Evolutionary conservation across 2,888 invertebrate genomes (phyloP).

Genomic region (Epistrophella euchroma): DNA sequence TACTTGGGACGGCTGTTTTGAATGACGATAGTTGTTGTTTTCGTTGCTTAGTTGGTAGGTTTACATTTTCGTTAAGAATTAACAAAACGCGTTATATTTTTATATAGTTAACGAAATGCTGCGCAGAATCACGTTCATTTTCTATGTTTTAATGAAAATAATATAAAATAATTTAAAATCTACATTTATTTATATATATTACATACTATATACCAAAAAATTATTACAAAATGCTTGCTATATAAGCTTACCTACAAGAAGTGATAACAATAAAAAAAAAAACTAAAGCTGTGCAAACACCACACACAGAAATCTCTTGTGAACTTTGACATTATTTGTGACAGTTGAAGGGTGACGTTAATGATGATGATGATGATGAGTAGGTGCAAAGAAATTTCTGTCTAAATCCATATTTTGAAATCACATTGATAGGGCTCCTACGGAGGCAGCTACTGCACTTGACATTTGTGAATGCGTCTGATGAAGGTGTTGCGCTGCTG

Average conservation of each 20-base stretch:
- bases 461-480: constrained; percentile 80
- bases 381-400: constrained; percentile 41
- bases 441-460: constrained; percentile 78
- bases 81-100: constrained; percentile 44
- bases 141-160: constrained; percentile 23
- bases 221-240: constrained; percentile 15
- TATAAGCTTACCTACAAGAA: constrained; percentile 35
- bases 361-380: constrained; percentile 25
- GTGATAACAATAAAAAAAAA: constrained; percentile 23
- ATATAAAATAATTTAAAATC: constrained; percentile 63
- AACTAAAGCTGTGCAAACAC: constrained; percentile 52
- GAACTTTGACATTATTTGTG: constrained; percentile 53
- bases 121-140: constrained; percentile 70
- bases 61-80: constrained; percentile 33
- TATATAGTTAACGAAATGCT: constrained; percentile 56
- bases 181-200: constrained; percentile 60
- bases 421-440: constrained; percentile 82
- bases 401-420: constrained; percentile 10
- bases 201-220: constrained; percentile 36
- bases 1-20: constrained; percentile 73
- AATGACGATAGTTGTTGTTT: constrained; percentile 51
- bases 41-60: constrained; percentile 33
- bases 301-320: constrained; percentile 60
- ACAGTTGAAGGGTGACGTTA: constrained; percentile 22
- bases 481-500: constrained; percentile 80